Evolutionary conservation across 92 coral and sea anemone species (phyloP).

Genomic region (Actinernus sp.): DNA sequence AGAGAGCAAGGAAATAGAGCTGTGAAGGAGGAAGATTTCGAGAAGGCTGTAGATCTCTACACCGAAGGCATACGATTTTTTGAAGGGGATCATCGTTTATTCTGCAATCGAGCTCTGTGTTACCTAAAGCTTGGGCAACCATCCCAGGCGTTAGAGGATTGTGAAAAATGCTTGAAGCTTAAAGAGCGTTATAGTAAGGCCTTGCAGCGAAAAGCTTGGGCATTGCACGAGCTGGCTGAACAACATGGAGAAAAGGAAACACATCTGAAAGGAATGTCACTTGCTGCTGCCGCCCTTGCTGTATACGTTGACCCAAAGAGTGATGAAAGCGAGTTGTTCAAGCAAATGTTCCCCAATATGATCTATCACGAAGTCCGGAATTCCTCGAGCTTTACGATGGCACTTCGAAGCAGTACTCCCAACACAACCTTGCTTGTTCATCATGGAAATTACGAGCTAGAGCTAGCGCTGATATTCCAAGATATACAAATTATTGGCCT

Average conservation of each 20-base stretch:
- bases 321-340: conserved; percentile 9
- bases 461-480: background rate
- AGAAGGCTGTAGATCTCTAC: conserved; percentile 49
- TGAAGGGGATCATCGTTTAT: conserved; percentile 35
- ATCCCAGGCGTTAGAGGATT: conserved; percentile 65
- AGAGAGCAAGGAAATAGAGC: conserved; percentile 75
- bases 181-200: conserved; percentile 62
- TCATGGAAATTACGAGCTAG: conserved; percentile 53
- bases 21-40: conserved; percentile 26
- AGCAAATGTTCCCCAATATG: conserved; percentile 37
- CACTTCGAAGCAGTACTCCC: background rate
- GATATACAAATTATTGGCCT: conserved; percentile 55
- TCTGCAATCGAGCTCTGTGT: conserved; percentile 75
- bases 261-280: conserved; percentile 16
- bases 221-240: conserved; percentile 41
- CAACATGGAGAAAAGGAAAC: background rate
- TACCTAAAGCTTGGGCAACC: conserved; percentile 56
- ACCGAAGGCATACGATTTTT: conserved; percentile 37
- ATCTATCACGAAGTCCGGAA: conserved; percentile 16
- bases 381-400: conserved; percentile 18
- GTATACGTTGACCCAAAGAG: conserved; percentile 35
- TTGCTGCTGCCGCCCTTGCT: conserved; percentile 64
- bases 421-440: conserved; percentile 55
- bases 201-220: conserved; percentile 80
- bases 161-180: conserved; percentile 60